These are phyloP conservation scores for Globia sparganii DNA, from an alignment of 2,888 invertebrate genomes.

Conservation along the genomic window DNA sequence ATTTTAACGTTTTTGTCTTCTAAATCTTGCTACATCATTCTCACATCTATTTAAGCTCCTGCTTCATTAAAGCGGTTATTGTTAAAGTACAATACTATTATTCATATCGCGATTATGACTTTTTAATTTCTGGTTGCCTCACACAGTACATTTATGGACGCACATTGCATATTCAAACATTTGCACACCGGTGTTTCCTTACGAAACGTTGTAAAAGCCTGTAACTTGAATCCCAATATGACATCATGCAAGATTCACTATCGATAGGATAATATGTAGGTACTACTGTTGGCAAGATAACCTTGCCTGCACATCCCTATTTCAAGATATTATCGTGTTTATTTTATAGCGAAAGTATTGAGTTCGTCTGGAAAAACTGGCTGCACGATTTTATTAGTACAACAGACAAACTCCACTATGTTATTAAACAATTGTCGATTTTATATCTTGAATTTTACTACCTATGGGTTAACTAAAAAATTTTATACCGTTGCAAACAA, in stretches of 20 bases:
- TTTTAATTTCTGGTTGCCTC: constrained; percentile 45
- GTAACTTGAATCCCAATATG: constrained; percentile 65
- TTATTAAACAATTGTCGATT: background rate
- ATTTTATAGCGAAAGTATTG: constrained; percentile 29
- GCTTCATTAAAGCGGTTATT: background rate
- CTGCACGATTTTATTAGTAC: background rate
- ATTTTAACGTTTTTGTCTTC: background rate
- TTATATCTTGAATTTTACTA: background rate
- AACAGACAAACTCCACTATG: background rate
- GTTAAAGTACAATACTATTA: constrained; percentile 18
- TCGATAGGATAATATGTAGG: constrained; percentile 50
- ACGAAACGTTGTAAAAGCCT: constrained; percentile 61
- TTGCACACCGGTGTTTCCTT: constrained; percentile 60
- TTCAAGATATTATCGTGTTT: constrained; percentile 48
- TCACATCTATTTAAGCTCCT: background rate
- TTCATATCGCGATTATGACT: constrained; percentile 33
- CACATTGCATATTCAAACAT: constrained; percentile 54
- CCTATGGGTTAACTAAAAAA: background rate
- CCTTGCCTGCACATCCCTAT: constrained; percentile 41
- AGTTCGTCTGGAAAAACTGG: background rate
- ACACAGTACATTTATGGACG: constrained; percentile 45
- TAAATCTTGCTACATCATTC: background rate
- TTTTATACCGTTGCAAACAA: background rate
- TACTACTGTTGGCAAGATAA: constrained; percentile 47
- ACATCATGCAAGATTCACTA: constrained; percentile 62